phyloP scores from a whole-genome alignment of 2,113 vertebrate species.

The Lipophrys pholis region DNA sequence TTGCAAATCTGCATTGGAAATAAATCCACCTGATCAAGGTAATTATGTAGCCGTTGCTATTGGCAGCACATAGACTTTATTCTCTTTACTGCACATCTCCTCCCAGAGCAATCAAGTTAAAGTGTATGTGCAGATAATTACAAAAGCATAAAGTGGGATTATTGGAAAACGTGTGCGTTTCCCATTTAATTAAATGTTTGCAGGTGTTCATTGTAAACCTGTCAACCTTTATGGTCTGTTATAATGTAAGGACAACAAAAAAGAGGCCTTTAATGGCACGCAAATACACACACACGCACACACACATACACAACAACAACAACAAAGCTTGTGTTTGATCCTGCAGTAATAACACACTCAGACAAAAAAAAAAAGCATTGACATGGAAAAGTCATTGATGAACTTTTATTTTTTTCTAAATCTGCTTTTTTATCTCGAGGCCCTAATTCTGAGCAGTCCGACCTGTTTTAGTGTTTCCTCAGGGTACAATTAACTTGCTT shows the following conservation, averaged over 20 bases:
- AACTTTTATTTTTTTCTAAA: not conserved
- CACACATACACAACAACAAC: constrained; percentile 32
- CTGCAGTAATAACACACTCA: constrained; percentile 61
- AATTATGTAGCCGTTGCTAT: constrained; percentile 33
- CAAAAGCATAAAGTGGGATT: constrained; percentile 33
- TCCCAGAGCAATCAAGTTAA: constrained; percentile 43
- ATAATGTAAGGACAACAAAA: constrained; percentile 30
- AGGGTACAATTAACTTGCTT: constrained; percentile 81
- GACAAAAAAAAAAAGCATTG: constrained; percentile 49
- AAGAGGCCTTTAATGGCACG: constrained; percentile 9
- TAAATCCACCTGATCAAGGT: constrained; percentile 38
- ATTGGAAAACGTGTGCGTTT: constrained; percentile 37
- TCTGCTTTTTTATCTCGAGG: constrained; percentile 66
- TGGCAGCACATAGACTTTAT: constrained; percentile 31
- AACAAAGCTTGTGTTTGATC: constrained; percentile 29
- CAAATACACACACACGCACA: constrained; percentile 12
- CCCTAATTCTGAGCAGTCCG: constrained; percentile 70
- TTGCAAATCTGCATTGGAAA: not conserved
- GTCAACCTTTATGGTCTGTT: constrained; percentile 12
- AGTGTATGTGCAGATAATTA: constrained; percentile 57
- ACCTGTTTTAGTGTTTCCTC: constrained; percentile 69
- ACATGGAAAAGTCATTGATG: constrained; percentile 56
- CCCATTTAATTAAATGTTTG: constrained; percentile 51
- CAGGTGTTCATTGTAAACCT: constrained; percentile 46
- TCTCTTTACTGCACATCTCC: constrained; percentile 20